A percentile compares a stretch with the other conserved stretches of the same genome.
phyloP scores from a whole-genome alignment of 2,113 vertebrate species.

The Chauna torquata region DNA sequence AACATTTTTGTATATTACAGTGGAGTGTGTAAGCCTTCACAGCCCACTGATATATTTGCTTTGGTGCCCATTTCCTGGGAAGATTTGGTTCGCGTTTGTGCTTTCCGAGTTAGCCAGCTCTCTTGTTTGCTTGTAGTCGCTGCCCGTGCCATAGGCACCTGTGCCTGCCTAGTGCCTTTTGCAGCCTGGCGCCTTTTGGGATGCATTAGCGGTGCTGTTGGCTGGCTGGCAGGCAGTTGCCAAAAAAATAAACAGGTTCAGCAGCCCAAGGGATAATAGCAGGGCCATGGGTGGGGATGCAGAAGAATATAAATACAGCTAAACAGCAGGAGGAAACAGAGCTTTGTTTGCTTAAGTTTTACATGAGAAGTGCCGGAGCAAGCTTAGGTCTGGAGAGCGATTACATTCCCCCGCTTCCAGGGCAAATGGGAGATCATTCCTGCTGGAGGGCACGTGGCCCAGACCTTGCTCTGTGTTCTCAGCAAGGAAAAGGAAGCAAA shows the following conservation, averaged over 20 bases:
- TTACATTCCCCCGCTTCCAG: not conserved
- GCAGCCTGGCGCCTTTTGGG: not conserved
- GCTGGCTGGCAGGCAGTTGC: too few species aligned
- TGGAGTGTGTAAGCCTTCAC: not conserved
- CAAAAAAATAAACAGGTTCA: not conserved
- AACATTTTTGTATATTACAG: not conserved
- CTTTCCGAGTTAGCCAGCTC: not conserved
- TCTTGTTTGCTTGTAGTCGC: not conserved
- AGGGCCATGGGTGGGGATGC: not conserved
- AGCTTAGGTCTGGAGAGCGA: not conserved
- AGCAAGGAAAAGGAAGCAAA: not conserved
- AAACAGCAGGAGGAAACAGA: not conserved
- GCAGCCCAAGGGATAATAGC: not conserved
- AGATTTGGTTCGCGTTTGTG: not conserved
- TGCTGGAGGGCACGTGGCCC: not conserved
- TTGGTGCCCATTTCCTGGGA: not conserved
- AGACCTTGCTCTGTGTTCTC: not conserved
- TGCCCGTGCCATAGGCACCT: not conserved
- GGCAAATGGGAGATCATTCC: not conserved
- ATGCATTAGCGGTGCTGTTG: not conserved
- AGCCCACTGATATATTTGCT: not conserved
- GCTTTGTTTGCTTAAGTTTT: not conserved
- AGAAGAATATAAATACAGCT: not conserved
- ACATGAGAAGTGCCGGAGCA: not conserved
- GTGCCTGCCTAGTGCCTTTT: not conserved